Percentiles rank a stretch among this genome's conserved stretches.
These are phyloP conservation scores for Drepanosiphum platanoidis DNA, from an alignment of 2,888 invertebrate genomes.

Conservation along the genomic window DNA sequence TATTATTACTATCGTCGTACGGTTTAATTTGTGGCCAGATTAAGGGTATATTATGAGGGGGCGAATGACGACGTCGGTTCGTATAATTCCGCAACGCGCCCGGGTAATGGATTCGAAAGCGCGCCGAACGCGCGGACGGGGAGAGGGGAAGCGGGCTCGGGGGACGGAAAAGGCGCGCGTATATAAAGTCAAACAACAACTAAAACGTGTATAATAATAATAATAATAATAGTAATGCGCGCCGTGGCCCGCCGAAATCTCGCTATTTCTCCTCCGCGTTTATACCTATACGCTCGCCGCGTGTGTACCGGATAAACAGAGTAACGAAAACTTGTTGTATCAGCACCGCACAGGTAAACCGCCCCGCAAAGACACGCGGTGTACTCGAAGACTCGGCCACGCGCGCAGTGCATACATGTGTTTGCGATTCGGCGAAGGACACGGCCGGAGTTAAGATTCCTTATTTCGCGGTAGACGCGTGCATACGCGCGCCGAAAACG, in stretches of 20 bases:
- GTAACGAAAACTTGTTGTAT: constrained; percentile 37
- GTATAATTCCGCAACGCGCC: not conserved
- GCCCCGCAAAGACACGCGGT: no score
- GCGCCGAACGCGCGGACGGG: not conserved
- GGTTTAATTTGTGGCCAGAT: constrained; percentile 28
- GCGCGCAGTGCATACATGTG: no score
- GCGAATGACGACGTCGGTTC: not conserved
- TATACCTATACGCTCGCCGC: not conserved
- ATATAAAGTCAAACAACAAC: constrained; percentile 40
- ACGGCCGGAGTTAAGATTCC: no score
- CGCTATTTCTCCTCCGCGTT: not conserved
- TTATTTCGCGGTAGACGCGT: no score
- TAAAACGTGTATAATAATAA: not conserved
- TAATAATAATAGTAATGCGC: no score
- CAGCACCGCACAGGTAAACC: constrained; percentile 28
- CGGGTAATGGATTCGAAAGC: constrained; percentile 24
- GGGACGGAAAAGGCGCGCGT: not conserved
- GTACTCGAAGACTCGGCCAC: no score
- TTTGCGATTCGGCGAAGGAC: no score
- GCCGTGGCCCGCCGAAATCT: not conserved
- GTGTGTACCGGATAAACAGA: not conserved
- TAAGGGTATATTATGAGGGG: not conserved
- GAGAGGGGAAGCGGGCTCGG: not conserved
- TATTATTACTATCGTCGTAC: constrained; percentile 21
- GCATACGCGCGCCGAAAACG: no score